Conservation (phyloP, 2,888 invertebrate species). For the Dryadula phaetusa region DNA sequence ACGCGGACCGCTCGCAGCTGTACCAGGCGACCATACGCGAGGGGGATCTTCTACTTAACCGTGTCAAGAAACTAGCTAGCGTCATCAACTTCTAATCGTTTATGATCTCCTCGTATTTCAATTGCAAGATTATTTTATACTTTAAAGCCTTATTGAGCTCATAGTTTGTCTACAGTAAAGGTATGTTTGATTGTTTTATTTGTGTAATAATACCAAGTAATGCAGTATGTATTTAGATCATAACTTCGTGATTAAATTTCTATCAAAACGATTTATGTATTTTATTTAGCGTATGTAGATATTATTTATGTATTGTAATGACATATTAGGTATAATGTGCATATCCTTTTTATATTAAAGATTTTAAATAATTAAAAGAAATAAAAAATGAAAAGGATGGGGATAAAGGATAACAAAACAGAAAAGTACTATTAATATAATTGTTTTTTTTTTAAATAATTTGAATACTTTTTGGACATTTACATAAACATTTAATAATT, state of each 20-base stretch:
- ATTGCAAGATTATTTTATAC: background rate
- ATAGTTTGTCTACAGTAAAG: background rate
- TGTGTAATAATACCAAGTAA: slow-evolving; percentile 6
- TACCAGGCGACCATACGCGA: slow-evolving; percentile 99
- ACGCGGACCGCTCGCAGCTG: slow-evolving; percentile 85
- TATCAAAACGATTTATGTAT: slow-evolving; percentile 8
- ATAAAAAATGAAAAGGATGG: slow-evolving; percentile 54
- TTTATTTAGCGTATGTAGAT: background rate
- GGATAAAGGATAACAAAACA: slow-evolving; percentile 74
- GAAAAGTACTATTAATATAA: slow-evolving; percentile 78
- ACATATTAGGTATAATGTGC: no score
- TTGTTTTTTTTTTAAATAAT: slow-evolving; percentile 83
- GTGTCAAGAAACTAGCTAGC: slow-evolving; percentile 98
- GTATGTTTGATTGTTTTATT: background rate
- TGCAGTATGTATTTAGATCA: slow-evolving; percentile 19
- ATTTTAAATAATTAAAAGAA: slow-evolving; percentile 30
- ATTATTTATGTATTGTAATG: background rate
- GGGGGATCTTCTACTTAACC: slow-evolving; percentile 97
- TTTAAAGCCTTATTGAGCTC: no score
- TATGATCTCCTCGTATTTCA: slow-evolving; percentile 43
- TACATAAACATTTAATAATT: slow-evolving; percentile 85
- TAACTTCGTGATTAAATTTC: slow-evolving; percentile 11
- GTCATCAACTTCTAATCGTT: slow-evolving; percentile 96
- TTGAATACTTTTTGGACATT: slow-evolving; percentile 85
- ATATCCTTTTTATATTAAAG: no score